Base-by-base conservation (phyloP, 23 tunicate genomes). In the Halocynthia aurantium region DNA sequence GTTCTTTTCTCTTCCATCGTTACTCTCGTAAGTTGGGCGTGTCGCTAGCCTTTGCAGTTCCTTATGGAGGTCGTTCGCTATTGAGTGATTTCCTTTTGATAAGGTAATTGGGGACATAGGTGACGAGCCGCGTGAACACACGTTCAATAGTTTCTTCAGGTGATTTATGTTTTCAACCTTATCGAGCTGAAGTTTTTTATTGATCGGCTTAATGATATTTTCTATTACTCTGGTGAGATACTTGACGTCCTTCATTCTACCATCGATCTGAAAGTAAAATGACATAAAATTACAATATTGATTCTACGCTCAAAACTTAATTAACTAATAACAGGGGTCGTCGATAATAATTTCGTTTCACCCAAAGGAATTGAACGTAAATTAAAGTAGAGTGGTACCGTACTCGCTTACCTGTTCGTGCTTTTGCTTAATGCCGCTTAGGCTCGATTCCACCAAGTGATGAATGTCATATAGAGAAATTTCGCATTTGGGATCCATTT, bases 391-490 rank as follows among this genome's bases (percentile, higher is more conserved):
- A 31, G 44, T 31, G 44, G 44, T 31, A 31, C 44, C 44, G 44
- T 31, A 31, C 4, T 31, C 44, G 22, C 72, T 51, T 66, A 88
- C 95, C 87, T 88, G 75, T 68, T 64, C 50, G 40, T 81, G 84
- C 60, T 83, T 81, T 50, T 71, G 82, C 67, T 71, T 83, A 51
- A 88, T 31, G 31, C 54, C 19, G 52, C 54, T 69, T 2, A 88
- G 31, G 8, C 77, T 71, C 2, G 69, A n/a, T 67, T 83, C 84
- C 56, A 88, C 80, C 10, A 87, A 88, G 62, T 83, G 69, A 82
- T 88, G 87, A 50, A 88, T 83, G 53, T 88, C 84, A 7, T 17
- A 21, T 77, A 83, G 53, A 10, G 95, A 78, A 65, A 88, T 55
- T 17, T 73, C 84, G 21, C 60, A 74, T 20, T 74, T 64, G 22